phyloP scores from a whole-genome alignment of 2,888 invertebrate genomes.

The Zaprionus bogoriensis region DNA sequence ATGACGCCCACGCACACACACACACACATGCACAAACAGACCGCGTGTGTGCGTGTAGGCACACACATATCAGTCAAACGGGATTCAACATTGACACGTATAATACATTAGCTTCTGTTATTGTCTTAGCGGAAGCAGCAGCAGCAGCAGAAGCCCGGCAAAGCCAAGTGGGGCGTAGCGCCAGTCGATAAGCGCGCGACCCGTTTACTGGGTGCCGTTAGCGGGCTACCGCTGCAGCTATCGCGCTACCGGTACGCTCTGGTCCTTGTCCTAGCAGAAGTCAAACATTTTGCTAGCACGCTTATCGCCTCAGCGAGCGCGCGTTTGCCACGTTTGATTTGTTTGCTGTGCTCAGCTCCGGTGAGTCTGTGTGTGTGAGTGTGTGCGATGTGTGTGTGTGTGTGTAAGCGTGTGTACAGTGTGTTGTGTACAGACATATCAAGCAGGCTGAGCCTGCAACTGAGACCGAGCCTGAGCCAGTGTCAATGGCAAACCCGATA shows the following conservation, averaged over 20 bases:
- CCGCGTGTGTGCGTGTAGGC: constrained; percentile 13
- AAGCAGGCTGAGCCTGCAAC: constrained; percentile 11
- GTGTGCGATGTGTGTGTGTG: not conserved
- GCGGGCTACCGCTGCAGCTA: not conserved
- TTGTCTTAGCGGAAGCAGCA: constrained; percentile 54
- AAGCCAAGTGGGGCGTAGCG: not conserved
- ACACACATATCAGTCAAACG: constrained; percentile 66
- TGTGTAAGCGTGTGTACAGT: not conserved
- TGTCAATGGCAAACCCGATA: constrained; percentile 21
- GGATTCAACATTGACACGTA: constrained; percentile 73
- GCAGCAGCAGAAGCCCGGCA: not conserved
- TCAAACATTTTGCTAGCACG: constrained; percentile 60
- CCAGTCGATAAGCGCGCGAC: constrained; percentile 14
- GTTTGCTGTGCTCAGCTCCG: constrained; percentile 47
- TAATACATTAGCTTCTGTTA: constrained; percentile 71
- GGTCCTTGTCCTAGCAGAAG: constrained; percentile 31
- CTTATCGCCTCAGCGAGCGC: constrained; percentile 48
- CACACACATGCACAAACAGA: not conserved
- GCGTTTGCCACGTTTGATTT: constrained; percentile 59
- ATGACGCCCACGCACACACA: constrained; percentile 7
- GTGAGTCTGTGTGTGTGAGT: constrained; percentile 1
- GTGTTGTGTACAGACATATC: constrained; percentile 17
- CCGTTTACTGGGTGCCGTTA: constrained; percentile 18
- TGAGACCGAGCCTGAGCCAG: constrained; percentile 10
- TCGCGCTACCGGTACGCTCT: not conserved